Conservation (phyloP, 2,888 invertebrate species). For the Phalangium opilio region DNA sequence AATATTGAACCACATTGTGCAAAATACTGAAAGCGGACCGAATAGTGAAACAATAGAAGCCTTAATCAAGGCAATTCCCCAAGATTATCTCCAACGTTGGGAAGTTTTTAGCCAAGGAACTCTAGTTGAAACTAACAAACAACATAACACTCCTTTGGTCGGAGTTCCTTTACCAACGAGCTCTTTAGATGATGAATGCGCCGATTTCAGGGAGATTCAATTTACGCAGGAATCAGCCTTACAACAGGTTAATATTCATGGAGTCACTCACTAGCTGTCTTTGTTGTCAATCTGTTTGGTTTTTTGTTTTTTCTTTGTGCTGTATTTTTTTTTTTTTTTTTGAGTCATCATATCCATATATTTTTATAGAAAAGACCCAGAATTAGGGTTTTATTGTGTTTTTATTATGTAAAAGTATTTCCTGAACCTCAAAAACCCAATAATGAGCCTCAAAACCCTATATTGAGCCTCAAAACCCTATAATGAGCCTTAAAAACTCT, state of each 20-base stretch:
- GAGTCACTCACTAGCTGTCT: too few relatives aligned
- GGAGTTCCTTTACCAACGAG: constrained; percentile 31
- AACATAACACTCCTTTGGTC: constrained; percentile 32
- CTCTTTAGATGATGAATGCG: constrained; percentile 37
- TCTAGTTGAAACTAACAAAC: constrained; percentile 34
- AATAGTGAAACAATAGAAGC: constrained; percentile 31
- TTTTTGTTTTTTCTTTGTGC: too few relatives aligned
- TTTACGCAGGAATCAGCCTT: constrained; percentile 38
- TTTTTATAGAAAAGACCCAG: too few relatives aligned
- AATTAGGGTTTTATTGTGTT: too few relatives aligned
- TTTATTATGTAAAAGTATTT: too few relatives aligned
- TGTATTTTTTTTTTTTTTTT: too few relatives aligned
- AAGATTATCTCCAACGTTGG: constrained; percentile 33
- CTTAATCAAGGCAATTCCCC: constrained; percentile 29
- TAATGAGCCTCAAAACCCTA: too few relatives aligned
- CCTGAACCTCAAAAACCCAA: too few relatives aligned
- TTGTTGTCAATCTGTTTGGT: too few relatives aligned
- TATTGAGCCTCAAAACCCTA: too few relatives aligned
- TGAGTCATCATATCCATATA: too few relatives aligned
- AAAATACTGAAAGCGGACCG: constrained; percentile 30
- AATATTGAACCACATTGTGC: constrained; percentile 37
- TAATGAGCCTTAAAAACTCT: too few relatives aligned
- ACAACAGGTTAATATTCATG: constrained; percentile 34
- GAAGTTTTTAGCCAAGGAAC: constrained; percentile 32
- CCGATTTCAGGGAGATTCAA: constrained; percentile 38